These are phyloP conservation scores for Anoncus sp. DNA, from an alignment of 2,888 invertebrate species.

Conservation along the genomic window DNA sequence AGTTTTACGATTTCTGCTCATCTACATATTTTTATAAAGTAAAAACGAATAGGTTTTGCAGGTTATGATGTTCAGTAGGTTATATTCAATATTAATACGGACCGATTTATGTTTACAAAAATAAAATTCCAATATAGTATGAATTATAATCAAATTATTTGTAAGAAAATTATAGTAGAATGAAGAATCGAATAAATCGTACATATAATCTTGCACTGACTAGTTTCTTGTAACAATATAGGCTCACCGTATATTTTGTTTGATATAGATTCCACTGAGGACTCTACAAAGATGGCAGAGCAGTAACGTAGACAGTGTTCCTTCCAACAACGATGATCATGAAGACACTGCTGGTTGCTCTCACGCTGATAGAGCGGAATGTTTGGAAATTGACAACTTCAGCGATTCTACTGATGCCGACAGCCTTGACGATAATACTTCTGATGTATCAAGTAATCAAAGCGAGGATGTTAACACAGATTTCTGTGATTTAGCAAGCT, in stretches of 20 bases:
- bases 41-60: constrained; percentile 7
- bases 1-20: constrained; percentile 28
- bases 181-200: too few relatives aligned
- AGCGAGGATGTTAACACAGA: background rate
- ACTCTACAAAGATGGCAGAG: constrained; percentile 15
- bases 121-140: constrained; percentile 20
- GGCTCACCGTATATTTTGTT: constrained; percentile 4
- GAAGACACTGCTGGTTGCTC: background rate
- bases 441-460: constrained; percentile 1
- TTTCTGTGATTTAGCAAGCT: constrained; percentile 1
- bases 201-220: constrained; percentile 26
- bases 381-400: constrained; percentile 3
- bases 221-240: constrained; percentile 14
- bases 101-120: too few relatives aligned
- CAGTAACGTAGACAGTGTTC: constrained; percentile 1
- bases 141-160: constrained; percentile 18
- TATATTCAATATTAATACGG: too few relatives aligned
- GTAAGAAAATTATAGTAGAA: constrained; percentile 13
- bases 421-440: background rate
- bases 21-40: constrained; percentile 17
- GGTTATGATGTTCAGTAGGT: too few relatives aligned
- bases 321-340: constrained; percentile 2
- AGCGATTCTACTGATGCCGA: constrained; percentile 1
- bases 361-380: constrained; percentile 2
- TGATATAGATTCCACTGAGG: constrained; percentile 1